These are phyloP conservation scores for Campylorhamphus procurvoides DNA, from an alignment of 2,113 vertebrate genomes.

Conservation along the genomic window DNA sequence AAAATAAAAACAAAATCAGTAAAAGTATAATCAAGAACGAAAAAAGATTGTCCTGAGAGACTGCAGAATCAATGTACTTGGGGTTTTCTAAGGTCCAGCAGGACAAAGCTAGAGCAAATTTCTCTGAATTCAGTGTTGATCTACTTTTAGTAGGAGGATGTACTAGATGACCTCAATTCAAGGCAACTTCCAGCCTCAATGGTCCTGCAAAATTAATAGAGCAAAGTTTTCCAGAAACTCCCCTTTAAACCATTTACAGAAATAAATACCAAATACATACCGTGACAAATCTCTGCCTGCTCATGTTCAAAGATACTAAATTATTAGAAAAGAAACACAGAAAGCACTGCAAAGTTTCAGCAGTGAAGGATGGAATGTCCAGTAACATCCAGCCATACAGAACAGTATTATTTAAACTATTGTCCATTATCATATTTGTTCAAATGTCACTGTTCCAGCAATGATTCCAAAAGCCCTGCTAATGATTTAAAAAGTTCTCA, in stretches of 20 bases:
- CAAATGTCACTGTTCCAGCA: not conserved
- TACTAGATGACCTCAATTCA: not conserved
- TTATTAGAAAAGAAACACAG: not conserved
- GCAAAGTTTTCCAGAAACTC: not conserved
- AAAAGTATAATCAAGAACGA: not conserved
- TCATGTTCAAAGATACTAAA: not conserved
- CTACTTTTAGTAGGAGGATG: not conserved
- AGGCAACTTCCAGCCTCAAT: not conserved
- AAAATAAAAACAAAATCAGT: not conserved
- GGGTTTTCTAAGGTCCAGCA: not conserved
- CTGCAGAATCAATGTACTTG: not conserved
- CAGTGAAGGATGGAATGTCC: not conserved
- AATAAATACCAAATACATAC: not conserved
- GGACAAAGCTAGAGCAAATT: not conserved
- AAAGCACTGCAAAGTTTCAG: not conserved
- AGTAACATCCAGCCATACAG: not conserved
- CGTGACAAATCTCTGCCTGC: not conserved
- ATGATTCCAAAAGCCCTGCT: not conserved
- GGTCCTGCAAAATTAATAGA: not conserved
- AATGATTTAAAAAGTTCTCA: not conserved
- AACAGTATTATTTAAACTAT: not conserved
- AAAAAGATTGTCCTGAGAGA: not conserved
- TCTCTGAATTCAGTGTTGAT: not conserved
- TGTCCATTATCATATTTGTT: not conserved
- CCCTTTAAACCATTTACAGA: not conserved